These are phyloP conservation scores for Aptenodytes forsteri DNA, from an alignment of 2,113 vertebrate genomes.

Conservation along the genomic window DNA sequence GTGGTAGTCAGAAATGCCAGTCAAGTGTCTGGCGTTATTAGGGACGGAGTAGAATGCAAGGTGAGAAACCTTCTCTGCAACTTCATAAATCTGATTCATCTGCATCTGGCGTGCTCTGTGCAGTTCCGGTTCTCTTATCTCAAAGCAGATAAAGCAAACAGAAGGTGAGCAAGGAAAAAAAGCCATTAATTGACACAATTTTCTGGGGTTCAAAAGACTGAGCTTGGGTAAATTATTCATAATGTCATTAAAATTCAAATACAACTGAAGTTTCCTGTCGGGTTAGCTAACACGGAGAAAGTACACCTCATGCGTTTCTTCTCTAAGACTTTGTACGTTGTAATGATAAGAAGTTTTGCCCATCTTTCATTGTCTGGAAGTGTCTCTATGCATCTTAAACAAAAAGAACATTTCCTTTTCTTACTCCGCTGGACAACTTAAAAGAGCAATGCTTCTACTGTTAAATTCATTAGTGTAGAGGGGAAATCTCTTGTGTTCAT, in stretches of 20 bases:
- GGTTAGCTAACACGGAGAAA: background rate
- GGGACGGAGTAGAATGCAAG: background rate
- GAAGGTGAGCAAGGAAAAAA: background rate
- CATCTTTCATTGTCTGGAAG: background rate
- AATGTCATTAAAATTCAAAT: constrained; percentile 11
- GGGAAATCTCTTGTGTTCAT: background rate
- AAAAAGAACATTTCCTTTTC: background rate
- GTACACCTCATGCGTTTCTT: background rate
- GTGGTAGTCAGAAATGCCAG: background rate
- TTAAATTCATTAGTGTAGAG: background rate
- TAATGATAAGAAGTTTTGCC: background rate
- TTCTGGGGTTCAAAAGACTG: background rate
- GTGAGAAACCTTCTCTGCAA: background rate
- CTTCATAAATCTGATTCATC: background rate
- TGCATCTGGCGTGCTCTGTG: background rate
- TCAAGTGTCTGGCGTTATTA: background rate
- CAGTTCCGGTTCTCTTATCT: background rate
- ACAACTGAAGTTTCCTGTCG: background rate
- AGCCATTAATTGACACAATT: background rate
- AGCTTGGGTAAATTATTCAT: constrained; percentile 42
- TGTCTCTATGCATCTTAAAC: background rate
- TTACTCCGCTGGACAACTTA: background rate
- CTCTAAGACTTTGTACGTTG: background rate
- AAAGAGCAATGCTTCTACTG: background rate
- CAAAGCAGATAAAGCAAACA: background rate